Conservation (phyloP, 2,888 invertebrate genomes). For the Drosophila suboccidentalis region DNA sequence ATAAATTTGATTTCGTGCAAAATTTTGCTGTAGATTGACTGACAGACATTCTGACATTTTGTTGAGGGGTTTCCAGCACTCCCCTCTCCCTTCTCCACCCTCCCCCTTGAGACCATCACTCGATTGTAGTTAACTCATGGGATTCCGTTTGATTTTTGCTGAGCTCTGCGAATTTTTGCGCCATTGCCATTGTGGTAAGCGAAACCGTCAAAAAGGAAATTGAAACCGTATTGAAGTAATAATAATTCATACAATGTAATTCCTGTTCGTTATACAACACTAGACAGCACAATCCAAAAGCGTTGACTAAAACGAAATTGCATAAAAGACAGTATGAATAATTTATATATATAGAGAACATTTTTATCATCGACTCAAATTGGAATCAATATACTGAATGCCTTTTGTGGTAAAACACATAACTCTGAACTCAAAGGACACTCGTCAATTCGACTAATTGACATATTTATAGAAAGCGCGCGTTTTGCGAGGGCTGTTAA, state of each 20-base stretch:
- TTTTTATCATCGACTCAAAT: conserved; percentile 11
- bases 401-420: conserved; percentile 12
- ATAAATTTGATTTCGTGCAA: conserved; percentile 78
- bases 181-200: conserved; percentile 19
- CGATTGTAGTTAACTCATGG: conserved; percentile 47
- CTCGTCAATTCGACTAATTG: conserved; percentile 19
- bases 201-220: conserved; percentile 49
- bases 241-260: conserved; percentile 62
- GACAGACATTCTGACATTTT: conserved; percentile 33
- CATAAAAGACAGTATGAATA: conserved; percentile 52
- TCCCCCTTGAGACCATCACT: background rate
- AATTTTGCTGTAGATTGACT: conserved; percentile 67
- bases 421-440: conserved; percentile 17
- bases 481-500: too few species aligned
- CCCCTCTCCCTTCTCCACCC: background rate
- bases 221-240: conserved; percentile 59
- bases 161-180: conserved; percentile 46
- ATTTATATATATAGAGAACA: conserved; percentile 36
- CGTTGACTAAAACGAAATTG: conserved; percentile 50
- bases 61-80: conserved; percentile 14
- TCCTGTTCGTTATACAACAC: conserved; percentile 24
- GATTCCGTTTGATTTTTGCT: conserved; percentile 49
- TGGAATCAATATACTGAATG: conserved; percentile 18
- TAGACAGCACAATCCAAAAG: conserved; percentile 17
- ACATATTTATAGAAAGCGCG: too few species aligned